phyloP scores from a whole-genome alignment of 2,113 vertebrate species.

The Strix uralensis region DNA sequence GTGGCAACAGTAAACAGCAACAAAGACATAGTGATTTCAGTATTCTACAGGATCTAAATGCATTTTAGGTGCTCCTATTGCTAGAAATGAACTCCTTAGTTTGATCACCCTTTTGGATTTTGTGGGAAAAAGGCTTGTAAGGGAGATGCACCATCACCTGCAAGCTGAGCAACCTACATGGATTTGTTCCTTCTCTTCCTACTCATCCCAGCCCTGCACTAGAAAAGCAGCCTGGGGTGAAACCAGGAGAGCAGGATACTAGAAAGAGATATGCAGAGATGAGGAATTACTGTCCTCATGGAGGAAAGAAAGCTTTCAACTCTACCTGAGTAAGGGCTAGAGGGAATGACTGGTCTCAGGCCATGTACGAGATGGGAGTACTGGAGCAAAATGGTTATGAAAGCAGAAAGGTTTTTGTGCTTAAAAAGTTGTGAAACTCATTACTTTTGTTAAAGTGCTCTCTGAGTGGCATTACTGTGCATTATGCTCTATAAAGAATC shows the following conservation, averaged over 20 bases:
- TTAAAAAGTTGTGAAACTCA: background rate
- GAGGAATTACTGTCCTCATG: background rate
- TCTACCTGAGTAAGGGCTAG: background rate
- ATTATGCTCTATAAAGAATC: background rate
- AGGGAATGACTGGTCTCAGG: background rate
- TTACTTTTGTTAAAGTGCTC: background rate
- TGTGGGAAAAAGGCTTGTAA: background rate
- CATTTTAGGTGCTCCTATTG: background rate
- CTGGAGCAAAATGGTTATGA: background rate
- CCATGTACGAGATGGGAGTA: background rate
- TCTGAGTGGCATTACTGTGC: background rate
- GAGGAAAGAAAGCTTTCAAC: background rate
- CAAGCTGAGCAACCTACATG: background rate
- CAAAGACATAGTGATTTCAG: background rate
- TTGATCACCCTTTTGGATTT: background rate
- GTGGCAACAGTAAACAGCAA: background rate
- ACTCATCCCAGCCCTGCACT: background rate
- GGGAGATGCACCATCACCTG: background rate
- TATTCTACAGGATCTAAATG: background rate
- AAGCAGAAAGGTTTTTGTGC: background rate
- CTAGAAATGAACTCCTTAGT: background rate
- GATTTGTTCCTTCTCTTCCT: background rate
- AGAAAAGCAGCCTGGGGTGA: background rate
- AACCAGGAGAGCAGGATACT: background rate
- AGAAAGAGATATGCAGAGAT: background rate